Conservation (phyloP, 1,140 invertebrate genomes). For the Drosophila pectinifera region DNA sequence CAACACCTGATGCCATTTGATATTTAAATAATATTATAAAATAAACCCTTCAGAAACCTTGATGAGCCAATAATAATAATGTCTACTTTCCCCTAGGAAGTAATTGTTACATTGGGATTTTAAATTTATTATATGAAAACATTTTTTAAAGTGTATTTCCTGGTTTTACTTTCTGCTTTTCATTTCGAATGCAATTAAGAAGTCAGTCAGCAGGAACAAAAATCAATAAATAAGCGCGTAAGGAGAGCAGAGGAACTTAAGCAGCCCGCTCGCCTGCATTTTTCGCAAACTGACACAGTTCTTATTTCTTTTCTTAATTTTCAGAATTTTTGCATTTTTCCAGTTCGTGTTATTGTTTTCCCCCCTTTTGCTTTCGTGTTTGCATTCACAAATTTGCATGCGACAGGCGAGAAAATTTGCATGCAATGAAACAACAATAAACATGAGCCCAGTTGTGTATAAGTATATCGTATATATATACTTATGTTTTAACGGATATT, state of each 20-base stretch:
- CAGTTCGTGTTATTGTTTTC: slow-evolving; percentile 28
- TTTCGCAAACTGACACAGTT: slow-evolving; percentile 40
- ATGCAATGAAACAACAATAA: slow-evolving; percentile 47
- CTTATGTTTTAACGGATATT: slow-evolving; percentile 4
- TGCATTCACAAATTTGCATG: slow-evolving; percentile 35
- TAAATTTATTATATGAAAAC: too few species aligned
- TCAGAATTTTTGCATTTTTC: slow-evolving; percentile 29
- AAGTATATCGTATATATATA: slow-evolving; percentile 9
- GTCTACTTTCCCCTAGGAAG: too few species aligned
- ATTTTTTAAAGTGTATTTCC: slow-evolving; percentile 1
- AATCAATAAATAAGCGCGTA: slow-evolving; percentile 38
- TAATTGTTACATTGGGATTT: too few species aligned
- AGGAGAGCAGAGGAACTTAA: background rate
- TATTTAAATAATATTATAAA: too few species aligned
- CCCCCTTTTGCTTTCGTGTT: slow-evolving; percentile 33
- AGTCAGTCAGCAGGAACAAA: slow-evolving; percentile 24
- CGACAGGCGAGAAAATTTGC: slow-evolving; percentile 39
- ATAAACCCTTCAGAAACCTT: too few species aligned
- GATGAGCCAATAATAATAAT: too few species aligned
- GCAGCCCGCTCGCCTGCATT: background rate
- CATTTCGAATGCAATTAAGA: slow-evolving; percentile 32
- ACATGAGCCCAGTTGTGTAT: slow-evolving; percentile 30
- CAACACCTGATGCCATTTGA: too few species aligned
- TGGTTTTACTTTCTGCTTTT: slow-evolving; percentile 10
- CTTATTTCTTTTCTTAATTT: slow-evolving; percentile 34